Conservation (phyloP, 2,797 vertebrate genomes). For the Characodon lateralis region DNA sequence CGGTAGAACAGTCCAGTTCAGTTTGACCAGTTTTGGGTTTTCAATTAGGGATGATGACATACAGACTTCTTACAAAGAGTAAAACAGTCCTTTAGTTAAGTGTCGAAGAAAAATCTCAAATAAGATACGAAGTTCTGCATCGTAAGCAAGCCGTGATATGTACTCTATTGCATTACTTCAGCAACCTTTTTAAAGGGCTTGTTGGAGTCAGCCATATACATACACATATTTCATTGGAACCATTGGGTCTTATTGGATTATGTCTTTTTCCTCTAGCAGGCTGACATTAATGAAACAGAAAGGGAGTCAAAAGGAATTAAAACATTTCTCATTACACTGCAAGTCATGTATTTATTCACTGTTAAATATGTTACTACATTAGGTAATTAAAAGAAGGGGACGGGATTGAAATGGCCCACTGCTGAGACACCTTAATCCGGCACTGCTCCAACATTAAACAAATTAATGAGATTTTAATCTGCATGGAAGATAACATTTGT, state of each 20-base stretch:
- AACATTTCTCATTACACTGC: constrained; percentile 36
- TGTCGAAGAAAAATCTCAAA: neutral
- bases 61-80: neutral
- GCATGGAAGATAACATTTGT: constrained; percentile 28
- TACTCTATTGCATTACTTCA: neutral
- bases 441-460: constrained; percentile 46
- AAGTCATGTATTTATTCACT: constrained; percentile 35
- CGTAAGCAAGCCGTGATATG: neutral
- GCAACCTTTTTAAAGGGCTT: too few relatives aligned
- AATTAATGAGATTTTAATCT: constrained; percentile 59
- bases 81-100: neutral
- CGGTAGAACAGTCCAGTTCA: neutral
- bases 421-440: constrained; percentile 52
- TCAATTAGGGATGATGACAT: neutral
- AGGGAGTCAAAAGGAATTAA: constrained; percentile 37
- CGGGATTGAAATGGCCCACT: constrained; percentile 29
- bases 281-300: constrained; percentile 44
- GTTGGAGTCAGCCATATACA: neutral
- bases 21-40: neutral
- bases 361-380: constrained; percentile 46
- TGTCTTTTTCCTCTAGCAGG: constrained; percentile 35
- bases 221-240: neutral
- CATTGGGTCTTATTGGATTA: neutral
- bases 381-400: constrained; percentile 32
- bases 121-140: neutral